These are phyloP conservation scores for Phrynocephalus forsythii DNA, from an alignment of 2,797 vertebrate species.

Conservation along the genomic window DNA sequence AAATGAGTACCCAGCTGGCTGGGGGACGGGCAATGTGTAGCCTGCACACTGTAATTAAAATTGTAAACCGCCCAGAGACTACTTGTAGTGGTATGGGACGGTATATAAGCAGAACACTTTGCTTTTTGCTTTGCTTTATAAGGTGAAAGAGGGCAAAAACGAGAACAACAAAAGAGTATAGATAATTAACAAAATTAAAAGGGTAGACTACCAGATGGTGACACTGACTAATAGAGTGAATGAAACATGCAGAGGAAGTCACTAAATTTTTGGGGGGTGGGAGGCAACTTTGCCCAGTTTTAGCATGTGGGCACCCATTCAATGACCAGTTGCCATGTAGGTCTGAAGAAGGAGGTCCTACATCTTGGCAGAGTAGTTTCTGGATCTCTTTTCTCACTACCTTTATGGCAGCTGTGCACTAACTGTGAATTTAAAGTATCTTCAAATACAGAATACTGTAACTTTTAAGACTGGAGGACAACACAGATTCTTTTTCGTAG, in stretches of 20 bases:
- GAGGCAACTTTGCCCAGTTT: too few species aligned
- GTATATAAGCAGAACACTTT: too few species aligned
- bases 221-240: not conserved
- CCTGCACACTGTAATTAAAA: too few species aligned
- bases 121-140: too few species aligned
- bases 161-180: not conserved
- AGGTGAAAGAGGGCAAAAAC: too few species aligned
- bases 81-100: too few species aligned
- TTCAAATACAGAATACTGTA: not conserved
- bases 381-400: not conserved
- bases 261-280: not conserved
- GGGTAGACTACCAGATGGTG: not conserved
- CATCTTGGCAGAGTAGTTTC: not conserved
- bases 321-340: not conserved
- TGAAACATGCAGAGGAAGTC: not conserved
- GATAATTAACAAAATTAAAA: not conserved
- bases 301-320: not conserved
- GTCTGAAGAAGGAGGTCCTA: not conserved
- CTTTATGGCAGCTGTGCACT: not conserved
- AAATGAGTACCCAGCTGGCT: too few species aligned
- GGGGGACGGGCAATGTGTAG: too few species aligned
- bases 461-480: slow-evolving; percentile 26
- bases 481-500: not conserved
- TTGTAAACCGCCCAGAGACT: too few species aligned
- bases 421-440: not conserved